Evolutionary conservation across 2,113 vertebrate species (phyloP).

Genomic region (Peucedramus taeniatus): DNA sequence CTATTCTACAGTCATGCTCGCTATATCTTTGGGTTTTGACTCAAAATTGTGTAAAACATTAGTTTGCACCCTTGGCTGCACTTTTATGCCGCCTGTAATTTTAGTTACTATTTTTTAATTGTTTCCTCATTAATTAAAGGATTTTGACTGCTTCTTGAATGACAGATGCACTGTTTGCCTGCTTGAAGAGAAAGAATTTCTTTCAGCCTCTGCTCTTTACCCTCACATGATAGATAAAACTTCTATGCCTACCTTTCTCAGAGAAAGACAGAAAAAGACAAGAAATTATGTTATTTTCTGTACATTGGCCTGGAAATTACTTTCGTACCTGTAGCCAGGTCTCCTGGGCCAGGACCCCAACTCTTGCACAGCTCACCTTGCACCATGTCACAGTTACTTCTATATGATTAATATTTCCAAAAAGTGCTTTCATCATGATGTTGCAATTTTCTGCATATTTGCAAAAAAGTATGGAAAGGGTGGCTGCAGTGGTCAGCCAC

Average conservation of each 20-base stretch:
- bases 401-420: neutral
- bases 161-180: neutral
- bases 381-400: neutral
- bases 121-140: neutral
- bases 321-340: neutral
- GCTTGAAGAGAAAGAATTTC: neutral
- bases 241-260: neutral
- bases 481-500: neutral
- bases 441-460: neutral
- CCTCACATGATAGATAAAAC: neutral
- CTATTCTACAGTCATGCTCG: too few species aligned
- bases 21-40: neutral
- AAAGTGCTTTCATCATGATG: neutral
- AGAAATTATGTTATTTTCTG: neutral
- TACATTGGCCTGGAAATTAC: neutral
- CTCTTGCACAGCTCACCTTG: neutral
- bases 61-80: neutral
- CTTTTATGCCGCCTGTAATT: neutral
- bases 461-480: neutral
- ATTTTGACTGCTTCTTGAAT: neutral
- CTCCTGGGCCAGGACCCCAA: rapidly evolving
- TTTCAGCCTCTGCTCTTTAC: neutral
- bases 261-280: neutral
- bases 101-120: neutral
- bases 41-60: neutral